Evolutionary conservation across 2,888 invertebrate species (phyloP).

Genomic region (Drosophila maculinotata): DNA sequence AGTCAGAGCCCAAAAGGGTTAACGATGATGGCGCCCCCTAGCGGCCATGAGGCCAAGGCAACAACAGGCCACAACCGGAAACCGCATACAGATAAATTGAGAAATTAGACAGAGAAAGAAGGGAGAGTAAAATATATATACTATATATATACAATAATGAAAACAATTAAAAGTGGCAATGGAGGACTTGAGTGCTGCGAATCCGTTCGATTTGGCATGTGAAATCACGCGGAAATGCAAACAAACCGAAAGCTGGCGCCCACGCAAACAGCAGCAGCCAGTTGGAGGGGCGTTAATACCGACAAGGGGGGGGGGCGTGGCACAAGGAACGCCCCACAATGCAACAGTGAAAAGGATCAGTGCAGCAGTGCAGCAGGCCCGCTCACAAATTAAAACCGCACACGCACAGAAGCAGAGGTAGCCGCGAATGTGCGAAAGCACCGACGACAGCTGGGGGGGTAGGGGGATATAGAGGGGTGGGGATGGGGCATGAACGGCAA

Average conservation of each 20-base stretch:
- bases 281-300: constrained; percentile 14
- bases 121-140: neutral
- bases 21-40: constrained; percentile 43
- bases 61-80: neutral
- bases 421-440: constrained; percentile 5
- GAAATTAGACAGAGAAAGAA: constrained; percentile 1
- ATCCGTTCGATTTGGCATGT: constrained; percentile 53
- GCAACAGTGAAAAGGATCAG: constrained; percentile 46
- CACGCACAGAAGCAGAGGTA: constrained; percentile 52
- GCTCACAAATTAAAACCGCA: constrained; percentile 75
- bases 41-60: constrained; percentile 44
- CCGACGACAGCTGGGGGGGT: neutral
- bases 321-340: no score
- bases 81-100: constrained; percentile 11
- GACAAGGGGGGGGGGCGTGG: constrained; percentile 28
- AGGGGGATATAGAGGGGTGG: neutral
- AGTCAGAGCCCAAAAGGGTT: constrained; percentile 64
- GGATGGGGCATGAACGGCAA: constrained; percentile 25
- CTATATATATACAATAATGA: constrained; percentile 17
- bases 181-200: constrained; percentile 10
- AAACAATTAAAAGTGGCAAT: constrained; percentile 58
- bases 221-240: constrained; percentile 65
- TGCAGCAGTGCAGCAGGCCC: constrained; percentile 42
- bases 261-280: constrained; percentile 25
- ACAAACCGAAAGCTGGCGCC: constrained; percentile 38